phyloP scores from a whole-genome alignment of 2,113 vertebrate genomes.

The Alaudala cheleensis region DNA sequence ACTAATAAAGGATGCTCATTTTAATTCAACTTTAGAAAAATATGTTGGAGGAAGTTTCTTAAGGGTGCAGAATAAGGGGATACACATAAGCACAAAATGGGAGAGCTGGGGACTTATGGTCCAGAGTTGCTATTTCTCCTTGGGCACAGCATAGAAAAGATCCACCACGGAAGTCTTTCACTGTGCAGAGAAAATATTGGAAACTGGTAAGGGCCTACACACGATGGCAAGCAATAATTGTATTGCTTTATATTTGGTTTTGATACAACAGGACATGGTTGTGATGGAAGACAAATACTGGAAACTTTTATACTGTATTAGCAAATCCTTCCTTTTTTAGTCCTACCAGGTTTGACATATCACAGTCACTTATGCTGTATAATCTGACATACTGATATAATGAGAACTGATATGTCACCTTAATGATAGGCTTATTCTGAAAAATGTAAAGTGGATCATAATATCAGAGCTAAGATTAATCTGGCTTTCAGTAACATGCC shows the following conservation, averaged over 20 bases:
- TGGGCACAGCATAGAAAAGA: background rate
- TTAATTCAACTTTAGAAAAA: background rate
- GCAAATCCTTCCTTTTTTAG: background rate
- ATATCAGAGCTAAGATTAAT: conserved; percentile 7
- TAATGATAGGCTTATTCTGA: background rate
- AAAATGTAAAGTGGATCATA: conserved; percentile 12
- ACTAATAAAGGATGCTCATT: background rate
- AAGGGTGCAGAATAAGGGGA: background rate
- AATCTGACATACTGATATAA: conserved; percentile 34
- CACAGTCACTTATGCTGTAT: background rate
- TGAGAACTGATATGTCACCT: background rate
- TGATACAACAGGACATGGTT: background rate
- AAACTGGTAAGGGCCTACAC: background rate
- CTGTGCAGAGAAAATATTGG: background rate
- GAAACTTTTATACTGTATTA: background rate
- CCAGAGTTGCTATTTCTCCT: background rate
- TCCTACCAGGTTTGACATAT: background rate
- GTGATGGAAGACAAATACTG: background rate
- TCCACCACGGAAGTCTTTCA: background rate
- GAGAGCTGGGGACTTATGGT: background rate
- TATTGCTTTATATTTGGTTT: background rate
- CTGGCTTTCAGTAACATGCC: background rate
- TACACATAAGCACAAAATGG: background rate
- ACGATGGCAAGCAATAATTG: background rate
- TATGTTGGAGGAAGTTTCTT: background rate